Base-by-base conservation (phyloP, 1,140 invertebrate genomes). In the Aphis gossypii region DNA sequence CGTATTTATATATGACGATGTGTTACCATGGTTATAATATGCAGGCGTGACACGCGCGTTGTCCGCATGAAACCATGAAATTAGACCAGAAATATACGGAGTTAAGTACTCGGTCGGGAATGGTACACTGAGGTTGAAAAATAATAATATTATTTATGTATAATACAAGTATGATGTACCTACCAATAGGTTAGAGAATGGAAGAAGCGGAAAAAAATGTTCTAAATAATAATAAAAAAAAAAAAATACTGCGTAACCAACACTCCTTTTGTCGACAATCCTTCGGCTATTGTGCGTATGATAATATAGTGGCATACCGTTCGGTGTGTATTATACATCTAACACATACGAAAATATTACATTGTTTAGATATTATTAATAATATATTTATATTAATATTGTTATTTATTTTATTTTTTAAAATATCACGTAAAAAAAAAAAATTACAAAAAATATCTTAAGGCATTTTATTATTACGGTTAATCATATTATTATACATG, bases 31-130 rank as follows among this genome's bases (percentile, higher is more conserved):
- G 87, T 89, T 89, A 89, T 89, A 68, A 44, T 68, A 90, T 68
- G 41, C 60, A 91, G 90, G 90, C 90, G 56, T 68, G 56, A 68
- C 90, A 91, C 38, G n/a, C 11, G 6, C 14, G 90, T 68, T 91
- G 90, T 76, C 90, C 7, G 60, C 90, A 38, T 25, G 44, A 46
- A 82, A 92, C 90, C 90, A 82, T 92, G 90, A 92, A 82, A 92
- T 92, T 82, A 51, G 90, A 82, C 56, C 51, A 68, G 56, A 48
- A 91, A 68, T 68, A 46, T 68, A 68, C 90, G 14, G 41, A 60
- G n/a, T 51, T 46, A 48, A 48, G 44, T 82, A n/a, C 41, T 35
- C 44, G 90, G 60, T 35, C 7, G 68, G 30, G 48, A 54, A 89
- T 11, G 48, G 48, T 89, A 89, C 18, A 54, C 7, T 14, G 60